Conservation (phyloP, 1,140 invertebrate species). For the Copidosoma floridanum region DNA sequence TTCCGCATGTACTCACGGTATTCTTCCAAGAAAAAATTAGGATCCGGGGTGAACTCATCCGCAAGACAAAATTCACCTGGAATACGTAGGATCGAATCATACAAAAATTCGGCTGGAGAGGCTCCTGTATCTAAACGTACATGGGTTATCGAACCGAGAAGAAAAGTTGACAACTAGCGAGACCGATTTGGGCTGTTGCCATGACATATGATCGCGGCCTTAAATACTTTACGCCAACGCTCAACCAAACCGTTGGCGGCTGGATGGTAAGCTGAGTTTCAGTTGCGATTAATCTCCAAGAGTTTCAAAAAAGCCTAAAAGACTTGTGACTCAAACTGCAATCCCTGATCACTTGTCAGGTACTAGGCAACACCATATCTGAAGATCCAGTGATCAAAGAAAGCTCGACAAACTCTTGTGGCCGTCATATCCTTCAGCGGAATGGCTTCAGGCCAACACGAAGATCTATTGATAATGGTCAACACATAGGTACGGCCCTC, state of each 20-base stretch:
- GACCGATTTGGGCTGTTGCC: neutral
- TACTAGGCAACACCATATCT: neutral
- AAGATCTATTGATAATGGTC: slow-evolving; percentile 34
- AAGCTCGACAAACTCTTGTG: neutral
- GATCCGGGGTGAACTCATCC: neutral
- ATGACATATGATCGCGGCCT: slow-evolving; percentile 29
- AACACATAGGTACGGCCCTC: slow-evolving; percentile 26
- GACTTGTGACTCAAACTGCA: slow-evolving; percentile 10
- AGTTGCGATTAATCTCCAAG: neutral
- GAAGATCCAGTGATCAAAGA: neutral
- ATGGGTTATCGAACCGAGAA: neutral
- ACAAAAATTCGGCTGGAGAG: neutral
- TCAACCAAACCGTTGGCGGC: slow-evolving; percentile 45
- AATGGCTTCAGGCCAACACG: slow-evolving; percentile 6
- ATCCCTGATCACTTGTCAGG: slow-evolving; percentile 1
- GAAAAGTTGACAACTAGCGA: neutral
- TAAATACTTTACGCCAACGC: slow-evolving; percentile 43
- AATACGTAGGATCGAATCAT: neutral
- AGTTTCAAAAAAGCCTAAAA: neutral
- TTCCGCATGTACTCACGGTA: too few relatives aligned
- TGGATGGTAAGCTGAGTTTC: slow-evolving; percentile 46
- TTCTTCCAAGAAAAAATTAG: too few relatives aligned
- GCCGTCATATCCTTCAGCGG: neutral
- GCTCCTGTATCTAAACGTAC: neutral
- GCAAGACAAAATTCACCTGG: neutral